Evolutionary conservation across 2,888 invertebrate species (phyloP), one percentile per base, ranked within the genome.

Genomic region (Drosophila fulvimacula): DNA sequence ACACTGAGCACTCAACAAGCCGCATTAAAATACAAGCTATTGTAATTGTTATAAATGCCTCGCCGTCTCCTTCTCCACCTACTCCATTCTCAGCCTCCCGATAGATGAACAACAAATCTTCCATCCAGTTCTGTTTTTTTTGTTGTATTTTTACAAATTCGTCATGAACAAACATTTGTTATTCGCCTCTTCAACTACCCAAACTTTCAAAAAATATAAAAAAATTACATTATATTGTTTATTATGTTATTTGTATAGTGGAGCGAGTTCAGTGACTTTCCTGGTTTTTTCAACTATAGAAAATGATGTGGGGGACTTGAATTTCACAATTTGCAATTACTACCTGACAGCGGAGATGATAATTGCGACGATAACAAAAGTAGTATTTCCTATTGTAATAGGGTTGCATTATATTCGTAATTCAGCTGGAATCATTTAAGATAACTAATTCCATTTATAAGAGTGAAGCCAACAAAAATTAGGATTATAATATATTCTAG

Each of bases 1-100:
- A 78, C 84, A 70, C 69, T 88, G 81, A 86, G 81, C 79, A 87
- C 81, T 79, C 82, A 88, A 87, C 86, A 86, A 78, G 76, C 82
- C 84, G 82, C 83, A 86, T 80, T 85, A 75, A 83, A 81, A 75
- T 60, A 83, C 62, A 83, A 66, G 19, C 69, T 60, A 74, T 79
- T 82, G 83, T 83, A 69, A 34, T 65, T 82, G 83, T 83, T 71
- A 30, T 65, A 52, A 68, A 65, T 63, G 70, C 55, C 21, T 15
- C 27, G 10, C 46, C 30, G 11, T 17, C 24, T n/a, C 3, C 24
- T 15, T 19, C 49, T 30, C 36, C 11, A n/a, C n/a, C 49, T 27
- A 9, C 41, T 27, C 39, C 44, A 15, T 9, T n/a, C 39, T 24
- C 53, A 41, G 15, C 38, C 38, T 6, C 21, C 44, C 34, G 1